Evolutionary conservation across 2,888 invertebrate genomes (phyloP), one percentile per base, ranked within the genome.

Genomic region (Aleiodes testaceus): DNA sequence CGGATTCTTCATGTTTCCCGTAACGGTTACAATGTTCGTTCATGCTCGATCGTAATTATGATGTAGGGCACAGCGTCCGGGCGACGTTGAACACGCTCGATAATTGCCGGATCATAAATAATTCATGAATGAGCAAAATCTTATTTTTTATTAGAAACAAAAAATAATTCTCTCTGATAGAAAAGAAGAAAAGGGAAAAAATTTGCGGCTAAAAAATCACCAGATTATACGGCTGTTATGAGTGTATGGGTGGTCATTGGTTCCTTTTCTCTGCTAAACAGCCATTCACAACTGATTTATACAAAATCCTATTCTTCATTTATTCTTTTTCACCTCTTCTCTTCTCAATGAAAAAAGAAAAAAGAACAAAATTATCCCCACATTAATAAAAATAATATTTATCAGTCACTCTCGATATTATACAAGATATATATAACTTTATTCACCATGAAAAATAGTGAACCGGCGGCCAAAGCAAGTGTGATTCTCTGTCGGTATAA

Each of bases 31-130:
- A 69, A 69, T 69, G 52, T 63, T 52, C 30, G 47, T 47, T 16
- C 16, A 47, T 16, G 47, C 47, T 16, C 22, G 14, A 52, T 69
- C 52, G 52, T 69, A 69, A 69, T 69, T 69, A 69, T 63, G 63
- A 63, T 69, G 69, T 64, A 64, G 49, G 18, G 44, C 7, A 45
- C 47, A 26, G 50, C 14, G 22, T 44, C 52, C 44, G 45, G 45
- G 45, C 30, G 36, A 45, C 69, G 69, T 52, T 52, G 50, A 69
- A 73, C 73, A 73, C 72, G 55, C 64, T 59, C 73, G 73, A 74
- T 76, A 76, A 76, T 76, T 73, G 73, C 66, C 66, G 61, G 59
- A 74, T 74, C 72, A 74, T 76, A 73, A 76, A 76, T 76, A 74
- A 76, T 76, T 72, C 70, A 76, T 73, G 64, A 70, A 45, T 66